Evolutionary conservation across 2,888 invertebrate genomes (phyloP), one percentile per base, ranked within the genome.

Genomic region (Willowsia nigromaculata): DNA sequence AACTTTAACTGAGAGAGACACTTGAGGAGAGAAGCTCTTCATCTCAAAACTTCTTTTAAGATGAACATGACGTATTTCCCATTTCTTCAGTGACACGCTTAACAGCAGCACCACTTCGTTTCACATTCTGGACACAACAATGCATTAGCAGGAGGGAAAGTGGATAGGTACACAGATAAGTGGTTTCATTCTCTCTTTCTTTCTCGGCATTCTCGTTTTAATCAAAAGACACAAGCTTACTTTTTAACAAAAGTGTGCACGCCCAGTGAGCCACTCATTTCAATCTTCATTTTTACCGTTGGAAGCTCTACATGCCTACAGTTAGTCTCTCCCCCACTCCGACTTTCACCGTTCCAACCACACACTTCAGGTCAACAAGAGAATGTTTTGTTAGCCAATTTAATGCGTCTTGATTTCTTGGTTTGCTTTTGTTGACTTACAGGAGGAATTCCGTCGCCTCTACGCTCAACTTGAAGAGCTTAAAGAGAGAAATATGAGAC

Each of bases 401-500:
- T 68, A 81, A 87, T 80, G 86, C 40, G 56, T 82, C 56, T 89
- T 89, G 78, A 85, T 74, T 76, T 62, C 43, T 68, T 65, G 53
- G n/a, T 85, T 85, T 81, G 40, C 50, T 74, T 88, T 80, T 47
- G 56, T 74, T 80, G 80, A 86, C 81, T 94, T 94, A 0, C 94
- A 97, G 97, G 97, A 97, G 94, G 97, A 97, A 94, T 97, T 97
- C 93, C 95, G 96, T 92, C 96, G 97, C 91, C 95, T 97, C 50
- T 97, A 96, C 94, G 96, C 96, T 56, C 97, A 97, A 93, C 94
- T 97, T 59, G 97, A 97, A 92, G 94, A 96, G 89, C 94, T 97
- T n/a, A 96, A 96, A 92, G 97, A 97, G 93, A 95, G 96, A 90
- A 96, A 96, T 93, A 95, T 96, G 94, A 95, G 97, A 90, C 95